Evolutionary conservation across 1,140 invertebrate genomes (phyloP), one percentile per base, ranked within the genome.

Genomic region (Brachionus sp.): DNA sequence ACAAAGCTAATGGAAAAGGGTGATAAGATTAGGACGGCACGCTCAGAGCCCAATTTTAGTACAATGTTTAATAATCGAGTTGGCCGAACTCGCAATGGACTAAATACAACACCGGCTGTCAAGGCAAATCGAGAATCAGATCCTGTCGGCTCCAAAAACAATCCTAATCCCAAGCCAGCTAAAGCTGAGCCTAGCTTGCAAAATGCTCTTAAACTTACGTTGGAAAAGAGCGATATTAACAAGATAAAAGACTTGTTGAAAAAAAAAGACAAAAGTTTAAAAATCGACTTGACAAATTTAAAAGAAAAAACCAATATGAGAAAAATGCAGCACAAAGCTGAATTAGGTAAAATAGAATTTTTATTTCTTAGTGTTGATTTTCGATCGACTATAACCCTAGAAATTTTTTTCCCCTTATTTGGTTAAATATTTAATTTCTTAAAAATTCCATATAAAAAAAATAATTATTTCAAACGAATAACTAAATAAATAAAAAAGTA

Each of bases 171-270:
- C 57, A 42, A 62, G 1, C 12, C 6, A 16, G 50, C 50, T 12
- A 62, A 80, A 25, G 5, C 2, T 7, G 75, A 78, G 23, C 62
- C 62, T 9, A 29, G 16, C 12, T 42, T 19, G 2, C 75, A 53
- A 46, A 57, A 53, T 53, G 77, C 77, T 10, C 39, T 80, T 1
- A 80, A 80, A 50, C 39, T 80, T 3, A 80, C 77, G 6, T 7
- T 80, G 46, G 77, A 80, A 57, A 80, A 80, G n/a, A 80, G 39
- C 7, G 77, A 80, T 37, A 80, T 80, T 33, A 80, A 66, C n/a
- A 62, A 80, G 12, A 80, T 80, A 9, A 80, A 80, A 42, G 50
- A 80, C 12, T 42, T 80, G 35, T 62, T 80, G 25, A 80, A 80
- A 66, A 80, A 80, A 62, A 80, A 80, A 25, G 77, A 80, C 39